These are phyloP conservation scores for Pseudorectes ferrugineus DNA, from an alignment of 2,113 vertebrate genomes.

Conservation along the genomic window DNA sequence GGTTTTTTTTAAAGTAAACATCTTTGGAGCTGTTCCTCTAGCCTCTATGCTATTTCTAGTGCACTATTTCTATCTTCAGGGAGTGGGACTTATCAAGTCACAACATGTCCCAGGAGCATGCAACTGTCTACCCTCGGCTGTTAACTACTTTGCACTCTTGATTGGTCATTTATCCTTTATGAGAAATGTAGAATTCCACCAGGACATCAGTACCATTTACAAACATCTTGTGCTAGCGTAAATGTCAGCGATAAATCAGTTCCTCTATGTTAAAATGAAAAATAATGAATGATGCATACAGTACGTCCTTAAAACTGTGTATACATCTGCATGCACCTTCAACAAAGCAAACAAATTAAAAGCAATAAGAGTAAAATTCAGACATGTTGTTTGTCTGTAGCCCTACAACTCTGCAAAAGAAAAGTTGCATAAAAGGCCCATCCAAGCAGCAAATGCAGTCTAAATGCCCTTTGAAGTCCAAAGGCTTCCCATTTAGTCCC, in stretches of 20 bases:
- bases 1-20: background rate
- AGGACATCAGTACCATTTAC: background rate
- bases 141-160: background rate
- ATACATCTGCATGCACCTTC: background rate
- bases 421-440: constrained; percentile 23
- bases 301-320: background rate
- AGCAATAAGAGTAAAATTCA: background rate
- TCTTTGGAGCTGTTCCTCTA: background rate
- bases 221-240: rapidly evolving
- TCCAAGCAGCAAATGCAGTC: constrained; percentile 26
- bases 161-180: background rate
- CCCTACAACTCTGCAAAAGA: background rate
- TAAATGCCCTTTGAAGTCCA: constrained; percentile 22
- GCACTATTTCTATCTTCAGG: background rate
- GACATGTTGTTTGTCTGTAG: background rate
- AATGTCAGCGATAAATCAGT: background rate
- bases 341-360: background rate
- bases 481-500: background rate
- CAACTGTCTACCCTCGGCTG: background rate
- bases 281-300: background rate
- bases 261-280: background rate
- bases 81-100: background rate
- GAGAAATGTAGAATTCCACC: background rate
- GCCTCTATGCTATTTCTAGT: background rate
- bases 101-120: background rate